phyloP scores from a whole-genome alignment of 2,888 invertebrate genomes.

The Plebejus melissa region DNA sequence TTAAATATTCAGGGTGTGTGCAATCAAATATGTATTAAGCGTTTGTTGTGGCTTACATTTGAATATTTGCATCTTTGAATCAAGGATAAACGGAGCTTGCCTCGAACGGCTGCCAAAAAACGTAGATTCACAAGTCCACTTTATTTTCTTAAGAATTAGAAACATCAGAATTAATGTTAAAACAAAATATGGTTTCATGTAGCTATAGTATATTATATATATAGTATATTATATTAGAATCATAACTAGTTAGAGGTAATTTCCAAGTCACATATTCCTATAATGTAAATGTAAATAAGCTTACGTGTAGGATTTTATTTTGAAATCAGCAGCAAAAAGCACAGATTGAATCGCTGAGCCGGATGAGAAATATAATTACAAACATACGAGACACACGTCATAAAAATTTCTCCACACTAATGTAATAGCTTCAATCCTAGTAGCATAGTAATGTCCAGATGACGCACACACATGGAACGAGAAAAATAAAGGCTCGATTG shows the following conservation, averaged over 20 bases:
- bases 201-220: neutral
- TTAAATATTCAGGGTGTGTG: slow-evolving; percentile 58
- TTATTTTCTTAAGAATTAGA: neutral
- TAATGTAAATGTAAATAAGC: neutral
- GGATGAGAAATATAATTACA: slow-evolving; percentile 16
- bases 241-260: neutral
- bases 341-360: slow-evolving; percentile 18
- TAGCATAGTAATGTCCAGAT: slow-evolving; percentile 26
- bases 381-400: slow-evolving; percentile 15
- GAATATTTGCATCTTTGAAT: slow-evolving; percentile 57
- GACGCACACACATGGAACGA: slow-evolving; percentile 41
- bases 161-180: neutral
- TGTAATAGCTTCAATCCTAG: slow-evolving; percentile 2
- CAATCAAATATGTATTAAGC: slow-evolving; percentile 71
- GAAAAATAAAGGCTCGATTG: slow-evolving; percentile 51
- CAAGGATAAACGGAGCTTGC: slow-evolving; percentile 35
- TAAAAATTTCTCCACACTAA: slow-evolving; percentile 20
- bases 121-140: neutral
- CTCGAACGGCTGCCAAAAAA: slow-evolving; percentile 35
- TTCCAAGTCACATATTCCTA: neutral
- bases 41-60: slow-evolving; percentile 55
- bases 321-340: neutral
- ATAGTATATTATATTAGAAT: neutral
- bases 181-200: neutral
- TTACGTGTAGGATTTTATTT: neutral